These are phyloP conservation scores for Ophraella communa DNA, from an alignment of 2,888 invertebrate genomes.

Conservation along the genomic window DNA sequence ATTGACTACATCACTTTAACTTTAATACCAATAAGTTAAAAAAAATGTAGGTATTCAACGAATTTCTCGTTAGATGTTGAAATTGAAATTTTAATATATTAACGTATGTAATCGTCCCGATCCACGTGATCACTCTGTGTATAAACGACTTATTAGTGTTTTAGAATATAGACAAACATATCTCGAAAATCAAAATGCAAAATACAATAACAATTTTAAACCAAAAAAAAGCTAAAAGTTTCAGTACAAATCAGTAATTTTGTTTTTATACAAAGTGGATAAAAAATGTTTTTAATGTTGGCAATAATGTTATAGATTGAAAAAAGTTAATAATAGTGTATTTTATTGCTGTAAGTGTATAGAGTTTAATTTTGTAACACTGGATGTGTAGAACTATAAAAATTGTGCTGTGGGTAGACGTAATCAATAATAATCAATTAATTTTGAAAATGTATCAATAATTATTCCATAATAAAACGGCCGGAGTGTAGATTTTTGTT, in stretches of 20 bases:
- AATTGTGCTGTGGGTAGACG: not conserved
- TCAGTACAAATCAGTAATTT: constrained; percentile 38
- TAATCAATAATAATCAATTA: not conserved
- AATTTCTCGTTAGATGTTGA: not conserved
- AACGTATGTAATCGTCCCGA: constrained; percentile 9
- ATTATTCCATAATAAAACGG: no score
- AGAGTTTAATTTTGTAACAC: constrained; percentile 51
- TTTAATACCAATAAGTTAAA: not conserved
- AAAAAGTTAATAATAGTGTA: constrained; percentile 36
- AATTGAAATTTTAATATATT: not conserved
- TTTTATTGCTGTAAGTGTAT: constrained; percentile 44
- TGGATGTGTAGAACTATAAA: constrained; percentile 1
- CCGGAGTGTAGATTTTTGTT: no score
- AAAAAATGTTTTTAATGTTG: constrained; percentile 44
- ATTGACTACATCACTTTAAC: not conserved
- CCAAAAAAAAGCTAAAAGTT: constrained; percentile 9
- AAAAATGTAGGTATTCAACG: not conserved
- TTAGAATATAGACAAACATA: constrained; percentile 39
- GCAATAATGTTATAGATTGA: constrained; percentile 47
- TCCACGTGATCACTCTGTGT: constrained; percentile 42
- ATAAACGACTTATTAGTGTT: constrained; percentile 35
- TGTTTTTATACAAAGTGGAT: constrained; percentile 36
- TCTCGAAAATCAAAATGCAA: constrained; percentile 31
- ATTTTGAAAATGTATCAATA: not conserved
- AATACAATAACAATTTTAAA: constrained; percentile 27